These are phyloP conservation scores for Portevinia maculata DNA, from an alignment of 2,888 invertebrate genomes.

Conservation along the genomic window DNA sequence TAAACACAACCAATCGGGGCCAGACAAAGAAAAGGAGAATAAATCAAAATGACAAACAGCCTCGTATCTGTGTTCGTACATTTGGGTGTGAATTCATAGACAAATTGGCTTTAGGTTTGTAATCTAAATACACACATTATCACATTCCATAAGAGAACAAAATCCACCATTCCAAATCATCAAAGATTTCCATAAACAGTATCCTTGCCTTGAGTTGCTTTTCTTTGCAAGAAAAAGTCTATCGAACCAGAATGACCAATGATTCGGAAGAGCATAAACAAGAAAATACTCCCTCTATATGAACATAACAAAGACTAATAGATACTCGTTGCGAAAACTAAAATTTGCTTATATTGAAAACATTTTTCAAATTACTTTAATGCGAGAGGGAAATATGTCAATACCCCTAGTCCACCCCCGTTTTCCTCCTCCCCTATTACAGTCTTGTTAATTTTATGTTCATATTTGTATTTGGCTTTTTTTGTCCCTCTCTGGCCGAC, in stretches of 20 bases:
- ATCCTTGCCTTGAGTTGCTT: slow-evolving; percentile 1
- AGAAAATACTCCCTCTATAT: not conserved
- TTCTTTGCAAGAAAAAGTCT: slow-evolving; percentile 20
- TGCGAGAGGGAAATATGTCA: slow-evolving; percentile 53
- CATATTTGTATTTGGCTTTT: slow-evolving; percentile 21
- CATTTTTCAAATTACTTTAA: slow-evolving; percentile 54
- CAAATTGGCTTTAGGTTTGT: slow-evolving; percentile 53
- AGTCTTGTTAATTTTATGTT: slow-evolving; percentile 47
- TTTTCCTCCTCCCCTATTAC: slow-evolving; percentile 33
- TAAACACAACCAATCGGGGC: slow-evolving; percentile 8
- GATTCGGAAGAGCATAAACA: slow-evolving; percentile 47
- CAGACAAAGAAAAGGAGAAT: not conserved
- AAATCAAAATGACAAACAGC: not conserved
- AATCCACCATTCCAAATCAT: slow-evolving; percentile 10
- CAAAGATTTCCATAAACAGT: slow-evolving; percentile 10
- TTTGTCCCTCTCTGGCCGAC: slow-evolving; percentile 11
- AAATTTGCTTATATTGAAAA: not conserved
- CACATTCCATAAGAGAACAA: slow-evolving; percentile 33
- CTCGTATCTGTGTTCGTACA: not conserved
- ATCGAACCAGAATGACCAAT: slow-evolving; percentile 47
- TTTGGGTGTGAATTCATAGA: slow-evolving; percentile 38
- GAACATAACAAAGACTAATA: slow-evolving; percentile 52
- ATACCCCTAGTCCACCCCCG: slow-evolving; percentile 43
- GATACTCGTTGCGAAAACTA: slow-evolving; percentile 15
- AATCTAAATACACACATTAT: slow-evolving; percentile 21